Conservation (phyloP, 2,888 invertebrate genomes). For the Shargacucullia verbasci region DNA sequence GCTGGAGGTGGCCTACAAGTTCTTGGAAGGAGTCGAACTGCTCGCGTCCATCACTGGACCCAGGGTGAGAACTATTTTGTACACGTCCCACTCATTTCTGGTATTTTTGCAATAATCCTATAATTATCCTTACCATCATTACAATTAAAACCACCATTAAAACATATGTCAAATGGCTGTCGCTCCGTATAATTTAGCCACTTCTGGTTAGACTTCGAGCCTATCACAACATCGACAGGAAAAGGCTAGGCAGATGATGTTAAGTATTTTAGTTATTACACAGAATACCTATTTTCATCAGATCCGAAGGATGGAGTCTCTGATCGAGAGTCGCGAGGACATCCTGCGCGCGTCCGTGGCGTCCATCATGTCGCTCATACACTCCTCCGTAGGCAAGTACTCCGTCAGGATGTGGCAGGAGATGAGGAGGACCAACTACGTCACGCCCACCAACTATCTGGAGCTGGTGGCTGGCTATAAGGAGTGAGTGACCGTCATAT, state of each 20-base stretch:
- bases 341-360: conserved; percentile 91
- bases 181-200: no score
- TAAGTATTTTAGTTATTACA: no score
- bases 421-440: conserved; percentile 95
- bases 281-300: conserved; percentile 35
- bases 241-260: no score
- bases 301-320: conserved; percentile 80
- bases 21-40: conserved; percentile 92
- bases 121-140: no score
- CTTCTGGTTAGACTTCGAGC: no score
- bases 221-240: no score
- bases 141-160: no score
- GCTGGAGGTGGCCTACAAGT: conserved; percentile 96
- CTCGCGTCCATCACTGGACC: conserved; percentile 91
- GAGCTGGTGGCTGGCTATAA: conserved; percentile 96
- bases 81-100: no score
- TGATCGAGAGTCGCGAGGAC: conserved; percentile 89
- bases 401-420: conserved; percentile 93
- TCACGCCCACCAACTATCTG: conserved; percentile 96
- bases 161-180: no score
- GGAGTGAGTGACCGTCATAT: no score
- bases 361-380: conserved; percentile 94
- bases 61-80: conserved; percentile 68
- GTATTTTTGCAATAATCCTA: no score
- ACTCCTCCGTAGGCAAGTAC: conserved; percentile 93